A percentile compares a stretch with the other conserved stretches of the same genome.
Conservation (phyloP, 2,113 vertebrate species). For the human region GRCh38 chr3:66828501-66829000, state of each 20-base stretch:
- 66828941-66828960: not conserved
- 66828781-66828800: not conserved
- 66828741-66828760: not conserved
- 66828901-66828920: not conserved
- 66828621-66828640: not conserved
- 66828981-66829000: not conserved
- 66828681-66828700: not conserved
- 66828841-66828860: not conserved
- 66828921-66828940: not conserved
- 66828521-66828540: not conserved
- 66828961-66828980: not conserved
- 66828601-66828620: not conserved
- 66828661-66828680: not conserved
- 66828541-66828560: not conserved
- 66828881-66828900: not conserved
- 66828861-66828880: not conserved
- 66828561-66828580: not conserved
- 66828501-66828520: rapidly evolving
- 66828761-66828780: not conserved
- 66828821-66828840: not conserved
- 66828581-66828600: not conserved
- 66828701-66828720: not conserved
- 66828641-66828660: not conserved
- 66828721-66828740: not conserved
- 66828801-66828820: not conserved